Conservation (phyloP, 2,888 invertebrate species). For the Crocallis elinguaria region DNA sequence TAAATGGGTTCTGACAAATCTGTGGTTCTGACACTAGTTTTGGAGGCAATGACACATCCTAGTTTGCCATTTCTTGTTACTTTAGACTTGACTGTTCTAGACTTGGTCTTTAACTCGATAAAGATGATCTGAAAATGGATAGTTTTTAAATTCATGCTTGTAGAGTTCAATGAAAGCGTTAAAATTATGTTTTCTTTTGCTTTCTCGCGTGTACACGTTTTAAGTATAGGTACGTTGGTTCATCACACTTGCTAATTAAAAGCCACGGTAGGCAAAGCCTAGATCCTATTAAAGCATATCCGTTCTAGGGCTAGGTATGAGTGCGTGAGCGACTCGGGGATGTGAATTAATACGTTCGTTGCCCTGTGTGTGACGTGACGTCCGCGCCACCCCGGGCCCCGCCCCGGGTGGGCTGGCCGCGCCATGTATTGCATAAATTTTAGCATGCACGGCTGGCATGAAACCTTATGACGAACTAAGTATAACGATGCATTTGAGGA, state of each 20-base stretch:
- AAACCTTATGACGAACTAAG: neutral
- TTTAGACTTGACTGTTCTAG: too few relatives aligned
- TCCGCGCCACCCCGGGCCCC: conserved; percentile 27
- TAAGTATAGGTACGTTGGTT: neutral
- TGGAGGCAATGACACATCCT: neutral
- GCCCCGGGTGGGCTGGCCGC: conserved; percentile 8
- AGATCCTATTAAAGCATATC: neutral
- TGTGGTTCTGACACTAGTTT: neutral
- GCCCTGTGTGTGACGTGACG: conserved; percentile 43
- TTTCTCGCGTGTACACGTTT: neutral
- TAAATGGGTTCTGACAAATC: too few relatives aligned
- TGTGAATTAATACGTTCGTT: conserved; percentile 67
- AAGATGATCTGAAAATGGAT: too few relatives aligned
- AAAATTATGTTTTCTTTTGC: neutral
- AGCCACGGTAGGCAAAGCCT: neutral
- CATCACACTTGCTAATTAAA: conserved; percentile 1
- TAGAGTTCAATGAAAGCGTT: neutral
- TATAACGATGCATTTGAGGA: neutral
- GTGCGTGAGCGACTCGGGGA: conserved; percentile 42
- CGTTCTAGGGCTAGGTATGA: conserved; percentile 8
- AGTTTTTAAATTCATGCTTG: neutral
- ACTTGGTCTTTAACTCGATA: too few relatives aligned
- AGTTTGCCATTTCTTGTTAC: too few relatives aligned
- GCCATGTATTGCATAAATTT: conserved; percentile 14
- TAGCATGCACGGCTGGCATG: conserved; percentile 18